These are phyloP conservation scores for Amphimallon solstitiale DNA, from an alignment of 2,888 invertebrate species.

Conservation along the genomic window DNA sequence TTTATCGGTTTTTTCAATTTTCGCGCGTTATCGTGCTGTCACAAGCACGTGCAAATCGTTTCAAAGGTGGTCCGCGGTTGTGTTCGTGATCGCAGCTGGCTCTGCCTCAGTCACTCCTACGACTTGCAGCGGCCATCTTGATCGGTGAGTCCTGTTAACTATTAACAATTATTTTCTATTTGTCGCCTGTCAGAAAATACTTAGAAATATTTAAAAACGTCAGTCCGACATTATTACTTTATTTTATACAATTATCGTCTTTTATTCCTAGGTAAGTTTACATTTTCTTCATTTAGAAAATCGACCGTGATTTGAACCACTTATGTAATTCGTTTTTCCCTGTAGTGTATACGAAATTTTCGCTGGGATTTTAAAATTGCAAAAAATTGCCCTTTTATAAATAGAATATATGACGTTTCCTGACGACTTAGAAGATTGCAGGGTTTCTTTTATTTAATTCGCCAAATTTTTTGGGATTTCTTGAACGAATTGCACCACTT, in stretches of 20 bases:
- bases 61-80: slow-evolving; percentile 32
- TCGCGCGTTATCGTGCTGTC: slow-evolving; percentile 30
- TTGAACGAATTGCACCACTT: neutral
- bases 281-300: neutral
- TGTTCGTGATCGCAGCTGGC: slow-evolving; percentile 28
- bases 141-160: slow-evolving; percentile 36
- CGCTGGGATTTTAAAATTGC: neutral
- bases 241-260: neutral
- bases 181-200: slow-evolving; percentile 12
- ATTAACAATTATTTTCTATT: slow-evolving; percentile 22
- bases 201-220: neutral
- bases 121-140: slow-evolving; percentile 38
- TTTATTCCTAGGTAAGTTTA: neutral
- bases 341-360: neutral
- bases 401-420: slow-evolving; percentile 19
- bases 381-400: slow-evolving; percentile 13
- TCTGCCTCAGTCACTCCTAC: slow-evolving; percentile 32
- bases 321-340: slow-evolving; percentile 29
- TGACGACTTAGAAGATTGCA: neutral
- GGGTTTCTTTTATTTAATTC: slow-evolving; percentile 19
- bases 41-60: slow-evolving; percentile 30
- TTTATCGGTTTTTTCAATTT: slow-evolving; percentile 18
- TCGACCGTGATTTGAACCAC: slow-evolving; percentile 13
- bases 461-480: slow-evolving; percentile 1
- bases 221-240: neutral